Conservation (phyloP, 2,888 invertebrate genomes). For the Sympetrum striolatum region DNA sequence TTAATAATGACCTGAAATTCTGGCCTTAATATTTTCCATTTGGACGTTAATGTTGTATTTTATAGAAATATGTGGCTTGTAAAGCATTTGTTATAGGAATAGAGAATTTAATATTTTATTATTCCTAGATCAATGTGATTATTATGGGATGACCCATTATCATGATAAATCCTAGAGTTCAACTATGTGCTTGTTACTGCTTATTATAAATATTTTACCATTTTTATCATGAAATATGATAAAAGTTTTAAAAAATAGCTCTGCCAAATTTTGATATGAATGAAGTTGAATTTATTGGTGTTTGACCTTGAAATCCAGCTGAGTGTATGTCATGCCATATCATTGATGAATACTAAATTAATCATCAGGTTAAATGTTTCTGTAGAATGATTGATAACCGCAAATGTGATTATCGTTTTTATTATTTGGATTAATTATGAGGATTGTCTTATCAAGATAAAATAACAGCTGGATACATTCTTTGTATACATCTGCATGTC, state of each 20-base stretch:
- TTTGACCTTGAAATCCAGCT: neutral
- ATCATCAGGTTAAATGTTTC: neutral
- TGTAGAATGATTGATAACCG: neutral
- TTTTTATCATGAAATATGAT: neutral
- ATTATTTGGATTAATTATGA: neutral
- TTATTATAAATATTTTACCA: neutral
- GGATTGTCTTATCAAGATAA: neutral
- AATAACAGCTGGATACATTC: neutral
- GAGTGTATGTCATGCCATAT: neutral
- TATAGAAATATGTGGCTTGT: neutral
- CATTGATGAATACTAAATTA: neutral
- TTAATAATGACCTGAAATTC: neutral
- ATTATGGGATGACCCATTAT: neutral
- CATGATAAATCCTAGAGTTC: neutral
- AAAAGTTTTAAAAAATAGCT: neutral
- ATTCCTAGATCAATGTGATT: neutral
- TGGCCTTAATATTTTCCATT: neutral
- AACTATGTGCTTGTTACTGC: neutral
- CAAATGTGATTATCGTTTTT: neutral
- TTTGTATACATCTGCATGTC: neutral
- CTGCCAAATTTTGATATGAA: neutral
- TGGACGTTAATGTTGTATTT: neutral
- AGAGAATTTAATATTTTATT: neutral
- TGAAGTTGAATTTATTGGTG: neutral
- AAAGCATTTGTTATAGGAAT: neutral